phyloP scores from a whole-genome alignment of 2,797 vertebrate genomes.

The Chiropotes sagulatus region DNA sequence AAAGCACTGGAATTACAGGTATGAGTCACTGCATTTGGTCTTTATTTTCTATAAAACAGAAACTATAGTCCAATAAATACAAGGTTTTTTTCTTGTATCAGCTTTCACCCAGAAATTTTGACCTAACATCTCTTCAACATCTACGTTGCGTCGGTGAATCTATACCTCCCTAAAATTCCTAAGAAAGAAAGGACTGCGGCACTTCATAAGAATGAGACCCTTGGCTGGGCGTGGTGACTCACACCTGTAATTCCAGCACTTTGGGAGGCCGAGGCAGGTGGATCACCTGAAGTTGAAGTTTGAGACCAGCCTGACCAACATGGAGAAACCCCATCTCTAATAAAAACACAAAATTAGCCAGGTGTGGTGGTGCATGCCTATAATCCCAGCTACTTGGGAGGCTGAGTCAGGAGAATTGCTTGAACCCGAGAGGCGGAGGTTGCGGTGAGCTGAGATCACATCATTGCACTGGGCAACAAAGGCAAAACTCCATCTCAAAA shows the following conservation, averaged over 20 bases:
- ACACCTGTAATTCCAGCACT: too few species aligned
- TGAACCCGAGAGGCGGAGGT: too few species aligned
- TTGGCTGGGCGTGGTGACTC: rapidly evolving
- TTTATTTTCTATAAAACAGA: not conserved
- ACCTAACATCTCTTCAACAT: not conserved
- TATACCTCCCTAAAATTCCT: not conserved
- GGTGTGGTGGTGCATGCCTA: too few species aligned
- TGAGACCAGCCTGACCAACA: too few species aligned
- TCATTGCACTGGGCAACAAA: not conserved
- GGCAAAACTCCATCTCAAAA: not conserved
- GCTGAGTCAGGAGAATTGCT: too few species aligned
- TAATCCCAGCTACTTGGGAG: too few species aligned
- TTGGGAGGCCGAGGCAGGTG: too few species aligned
- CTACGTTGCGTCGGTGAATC: not conserved
- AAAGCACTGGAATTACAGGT: not conserved
- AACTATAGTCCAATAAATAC: not conserved
- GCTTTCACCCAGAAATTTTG: not conserved
- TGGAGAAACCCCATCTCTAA: too few species aligned
- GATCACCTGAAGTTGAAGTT: too few species aligned
- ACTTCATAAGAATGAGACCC: not conserved
- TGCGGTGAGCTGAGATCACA: not conserved
- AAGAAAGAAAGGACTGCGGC: not conserved
- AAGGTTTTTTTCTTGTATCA: not conserved
- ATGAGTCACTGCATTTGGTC: not conserved
- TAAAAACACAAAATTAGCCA: too few species aligned